Percentiles rank a stretch among this genome's conserved stretches.
These are phyloP conservation scores for Drosophila persimilis DNA, from an alignment of 1,140 invertebrate genomes.

Conservation along the genomic window DNA sequence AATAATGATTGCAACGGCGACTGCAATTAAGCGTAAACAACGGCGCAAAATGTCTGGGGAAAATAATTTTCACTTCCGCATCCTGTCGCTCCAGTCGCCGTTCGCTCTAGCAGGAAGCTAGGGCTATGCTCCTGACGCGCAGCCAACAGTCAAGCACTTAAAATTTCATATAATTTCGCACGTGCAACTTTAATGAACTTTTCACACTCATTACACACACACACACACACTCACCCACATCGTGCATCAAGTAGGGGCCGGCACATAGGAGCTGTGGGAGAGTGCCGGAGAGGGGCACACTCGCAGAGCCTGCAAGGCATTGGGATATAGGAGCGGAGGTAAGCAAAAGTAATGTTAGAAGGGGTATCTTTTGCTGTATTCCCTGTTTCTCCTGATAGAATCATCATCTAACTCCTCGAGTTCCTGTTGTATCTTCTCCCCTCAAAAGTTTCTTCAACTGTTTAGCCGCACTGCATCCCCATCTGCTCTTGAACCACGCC, in stretches of 20 bases:
- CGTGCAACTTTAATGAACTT: conserved; percentile 78
- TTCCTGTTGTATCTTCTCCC: no score
- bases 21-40: conserved; percentile 57
- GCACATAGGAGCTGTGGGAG: background rate
- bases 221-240: conserved; percentile 30
- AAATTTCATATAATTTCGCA: conserved; percentile 73
- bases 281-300: no score
- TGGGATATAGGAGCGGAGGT: no score
- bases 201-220: conserved; percentile 73
- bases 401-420: no score
- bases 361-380: no score
- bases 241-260: conserved; percentile 5
- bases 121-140: conserved; percentile 14
- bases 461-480: no score
- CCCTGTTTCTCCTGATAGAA: no score
- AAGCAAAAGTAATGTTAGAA: no score
- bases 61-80: conserved; percentile 56
- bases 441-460: no score
- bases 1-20: conserved; percentile 51
- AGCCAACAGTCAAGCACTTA: conserved; percentile 59
- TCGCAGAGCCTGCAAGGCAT: no score
- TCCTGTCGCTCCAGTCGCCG: conserved; percentile 1
- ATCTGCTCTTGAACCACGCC: no score
- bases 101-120: conserved; percentile 23
- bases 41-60: conserved; percentile 39